These are phyloP conservation scores for Alligator mississippiensis DNA, from an alignment of 2,113 vertebrate species.

Conservation along the genomic window DNA sequence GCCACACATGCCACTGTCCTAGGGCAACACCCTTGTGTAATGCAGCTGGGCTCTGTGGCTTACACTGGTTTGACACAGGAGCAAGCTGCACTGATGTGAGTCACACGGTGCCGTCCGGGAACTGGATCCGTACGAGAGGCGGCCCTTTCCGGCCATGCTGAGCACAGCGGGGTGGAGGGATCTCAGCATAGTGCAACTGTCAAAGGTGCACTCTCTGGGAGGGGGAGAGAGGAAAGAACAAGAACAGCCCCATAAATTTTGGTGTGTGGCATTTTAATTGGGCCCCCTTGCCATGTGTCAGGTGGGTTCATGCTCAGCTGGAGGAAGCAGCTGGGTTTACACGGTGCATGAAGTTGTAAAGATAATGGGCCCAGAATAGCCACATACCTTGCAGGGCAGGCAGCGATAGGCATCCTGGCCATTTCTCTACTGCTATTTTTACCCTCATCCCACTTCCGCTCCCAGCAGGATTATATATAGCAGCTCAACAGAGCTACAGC, in stretches of 20 bases:
- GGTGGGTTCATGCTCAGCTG: neutral
- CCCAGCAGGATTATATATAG: slow-evolving; percentile 31
- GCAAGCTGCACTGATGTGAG: too few relatives aligned
- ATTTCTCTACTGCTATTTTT: slow-evolving; percentile 28
- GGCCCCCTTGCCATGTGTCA: neutral
- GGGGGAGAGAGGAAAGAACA: neutral
- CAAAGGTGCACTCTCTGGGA: neutral
- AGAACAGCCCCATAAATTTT: slow-evolving; percentile 1
- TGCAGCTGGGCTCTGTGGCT: neutral
- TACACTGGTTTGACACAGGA: neutral
- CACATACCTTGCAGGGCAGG: neutral
- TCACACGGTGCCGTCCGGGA: neutral
- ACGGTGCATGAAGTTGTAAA: neutral
- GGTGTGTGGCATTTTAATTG: neutral
- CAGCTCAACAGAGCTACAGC: neutral
- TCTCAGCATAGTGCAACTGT: too few relatives aligned
- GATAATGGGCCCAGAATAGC: neutral
- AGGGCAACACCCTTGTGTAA: neutral
- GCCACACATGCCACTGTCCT: neutral
- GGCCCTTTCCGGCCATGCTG: neutral
- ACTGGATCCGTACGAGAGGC: neutral
- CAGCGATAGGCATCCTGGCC: neutral
- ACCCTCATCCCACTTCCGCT: neutral
- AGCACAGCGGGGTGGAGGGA: neutral
- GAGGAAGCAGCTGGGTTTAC: neutral